Evolutionary conservation across 2,797 vertebrate species (phyloP), one percentile per base, ranked within the genome.

Genomic region (Podarcis siculus): DNA sequence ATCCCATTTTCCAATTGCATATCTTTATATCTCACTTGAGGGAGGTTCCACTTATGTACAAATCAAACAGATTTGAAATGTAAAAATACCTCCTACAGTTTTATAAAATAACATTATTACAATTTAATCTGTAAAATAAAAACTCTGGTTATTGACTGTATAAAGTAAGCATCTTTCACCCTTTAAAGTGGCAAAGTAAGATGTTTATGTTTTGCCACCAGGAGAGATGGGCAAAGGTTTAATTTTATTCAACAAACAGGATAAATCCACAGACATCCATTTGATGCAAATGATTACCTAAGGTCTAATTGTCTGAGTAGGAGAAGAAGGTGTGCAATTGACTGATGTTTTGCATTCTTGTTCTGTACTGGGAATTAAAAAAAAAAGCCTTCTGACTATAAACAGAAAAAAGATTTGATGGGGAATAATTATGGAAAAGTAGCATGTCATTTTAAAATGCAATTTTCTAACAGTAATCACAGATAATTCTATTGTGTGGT

Each of bases 201-300:
- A 55, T 55, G 69, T 84, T 73, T 64, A 64, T 67, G 19, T 75
- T 83, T 80, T 23, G 58, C 78, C 61, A 58, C 71, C 82, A 61
- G 45, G 39, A 86, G 77, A 30, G 61, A n/a, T 42, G 27, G 32
- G 69, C 69, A 79, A 84, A 75, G 42, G 67, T 55, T 80, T 84
- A 35, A 58, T 79, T 83, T 86, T 71, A 55, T 79, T 90, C 58
- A 67, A 73, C 85, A 83, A 90, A 89, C 73, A 82, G 73, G 73
- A 82, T 64, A 79, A 79, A 83, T 87, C 73, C 78, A 72, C 77
- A 83, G 58, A 73, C 39, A 64, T 79, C 58, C 61, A 37, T 73
- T 75, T 37, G 81, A 73, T 49, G 39, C 81, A 75, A 90, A 79
- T 87, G 35, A 25, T 66, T 73, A 23, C 55, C 39, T 82, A 49